phyloP scores from a whole-genome alignment of 2,797 vertebrate genomes.

The Hydrophis major region DNA sequence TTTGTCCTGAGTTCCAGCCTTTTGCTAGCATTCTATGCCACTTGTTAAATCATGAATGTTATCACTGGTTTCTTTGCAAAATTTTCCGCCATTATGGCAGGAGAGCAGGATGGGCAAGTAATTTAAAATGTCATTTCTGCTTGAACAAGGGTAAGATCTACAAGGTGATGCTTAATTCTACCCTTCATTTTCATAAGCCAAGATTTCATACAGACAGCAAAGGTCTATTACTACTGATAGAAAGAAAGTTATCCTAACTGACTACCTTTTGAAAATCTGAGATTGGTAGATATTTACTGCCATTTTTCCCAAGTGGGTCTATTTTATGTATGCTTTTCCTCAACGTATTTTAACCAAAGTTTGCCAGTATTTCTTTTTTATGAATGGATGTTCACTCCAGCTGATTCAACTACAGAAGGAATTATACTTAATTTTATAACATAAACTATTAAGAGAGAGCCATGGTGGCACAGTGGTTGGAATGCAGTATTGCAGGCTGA shows the following conservation, averaged over 20 bases:
- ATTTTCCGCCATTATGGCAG: no score
- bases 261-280: background rate
- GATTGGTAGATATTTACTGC: background rate
- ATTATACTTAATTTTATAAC: background rate
- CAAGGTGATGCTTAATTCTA: background rate
- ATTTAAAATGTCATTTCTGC: background rate
- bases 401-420: background rate
- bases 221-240: background rate
- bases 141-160: background rate
- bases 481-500: background rate
- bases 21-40: background rate
- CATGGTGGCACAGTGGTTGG: background rate
- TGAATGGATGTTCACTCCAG: background rate
- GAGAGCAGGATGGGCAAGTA: background rate
- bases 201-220: background rate
- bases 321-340: background rate
- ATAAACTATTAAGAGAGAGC: background rate
- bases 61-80: background rate
- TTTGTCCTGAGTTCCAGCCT: background rate
- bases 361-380: background rate
- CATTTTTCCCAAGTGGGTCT: background rate
- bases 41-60: background rate
- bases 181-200: background rate
- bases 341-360: background rate
- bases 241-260: background rate